Base-by-base conservation (phyloP, 2,797 vertebrate species). In the Vipera latastei region DNA sequence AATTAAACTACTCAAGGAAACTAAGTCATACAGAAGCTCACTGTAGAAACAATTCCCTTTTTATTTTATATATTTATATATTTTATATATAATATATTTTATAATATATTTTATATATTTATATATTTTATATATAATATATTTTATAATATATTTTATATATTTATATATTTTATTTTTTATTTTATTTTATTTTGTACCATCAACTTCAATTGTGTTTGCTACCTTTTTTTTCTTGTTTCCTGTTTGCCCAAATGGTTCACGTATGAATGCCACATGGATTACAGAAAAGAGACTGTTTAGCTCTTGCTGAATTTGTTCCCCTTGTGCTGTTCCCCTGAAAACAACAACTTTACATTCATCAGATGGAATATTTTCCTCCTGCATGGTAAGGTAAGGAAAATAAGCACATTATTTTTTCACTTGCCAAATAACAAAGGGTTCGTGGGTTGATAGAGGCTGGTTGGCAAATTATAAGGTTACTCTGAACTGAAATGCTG, bases 231-330 rank as follows among this genome's bases (percentile, higher is more conserved):
- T 90, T 63, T 95, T 9, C 96, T 95, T 1, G 1, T 22, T 22
- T n/a, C 96, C 92, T 96, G 90, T 96, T 95, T 96, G 92, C 9
- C 96, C 93, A 6, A 78, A 94, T 94, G 96, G 93, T 96, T 95
- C 25, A 60, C 88, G 78, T 61, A 57, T 91, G 95, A 18, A 0
- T 73, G n/a, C 94, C 0, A 92, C 96, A 97, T 97, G 96, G 97
- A 97, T 98, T 97, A 98, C 97, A 97, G 97, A 97, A 97, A 96
- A 90, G 83, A 96, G 96, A 96, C 97, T 96, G 96, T 97, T 97
- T 97, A 96, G 96, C 96, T 95, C 93, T 95, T 94, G 93, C 89
- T 94, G 94, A 96, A 96, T 57, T 88, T 90, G 95, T 96, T 96
- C 95, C 95, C 96, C 20, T 69, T 12, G 78, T 11, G 9, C 18